Base-by-base conservation (phyloP, 1,140 invertebrate genomes). In the Megathymus violae region DNA sequence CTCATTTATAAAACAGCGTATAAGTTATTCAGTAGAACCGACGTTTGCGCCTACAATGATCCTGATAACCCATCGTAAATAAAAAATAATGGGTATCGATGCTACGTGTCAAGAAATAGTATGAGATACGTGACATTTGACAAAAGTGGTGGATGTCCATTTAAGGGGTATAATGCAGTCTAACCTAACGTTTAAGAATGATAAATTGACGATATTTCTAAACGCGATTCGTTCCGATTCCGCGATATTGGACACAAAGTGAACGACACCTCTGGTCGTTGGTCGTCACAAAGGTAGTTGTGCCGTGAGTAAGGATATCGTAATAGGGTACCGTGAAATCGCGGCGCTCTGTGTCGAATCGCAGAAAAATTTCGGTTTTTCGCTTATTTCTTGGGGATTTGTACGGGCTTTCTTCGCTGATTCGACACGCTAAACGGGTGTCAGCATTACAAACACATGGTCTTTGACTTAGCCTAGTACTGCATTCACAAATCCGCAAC, bases 361-460 rank as follows among this genome's bases (percentile, higher is more conserved):
- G 86, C 88, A 85, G 86, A 88, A 89, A 89, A 90, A 90, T 90
- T 86, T 87, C 85, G 88, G 88, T 90, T 89, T 90, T 87, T 91
- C 88, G 88, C 85, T 91, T 91, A 87, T 91, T 90, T 90, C 88
- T 91, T 89, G 83, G 74, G 78, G 81, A 91, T 91, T 91, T 91
- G 81, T 85, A 88, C 83, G 85, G 88, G 75, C 85, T 91, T 91
- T 91, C 88, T 91, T 89, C 86, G 81, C 60, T 60, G 76, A 90
- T 90, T 90, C 69, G 88, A 62, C 62, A 51, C 82, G 86, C 80
- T 82, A 75, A 78, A 90, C 88, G 88, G 86, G 78, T 88, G 85
- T 89, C 82, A 88, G 85, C 51, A 83, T 87, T 82, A 84, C 88
- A 87, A 88, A 90, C 86, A 90, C 76, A 90, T 87, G 85, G 64